Conservation (phyloP, 2,113 vertebrate species). For the Glaucidium brasilianum region DNA sequence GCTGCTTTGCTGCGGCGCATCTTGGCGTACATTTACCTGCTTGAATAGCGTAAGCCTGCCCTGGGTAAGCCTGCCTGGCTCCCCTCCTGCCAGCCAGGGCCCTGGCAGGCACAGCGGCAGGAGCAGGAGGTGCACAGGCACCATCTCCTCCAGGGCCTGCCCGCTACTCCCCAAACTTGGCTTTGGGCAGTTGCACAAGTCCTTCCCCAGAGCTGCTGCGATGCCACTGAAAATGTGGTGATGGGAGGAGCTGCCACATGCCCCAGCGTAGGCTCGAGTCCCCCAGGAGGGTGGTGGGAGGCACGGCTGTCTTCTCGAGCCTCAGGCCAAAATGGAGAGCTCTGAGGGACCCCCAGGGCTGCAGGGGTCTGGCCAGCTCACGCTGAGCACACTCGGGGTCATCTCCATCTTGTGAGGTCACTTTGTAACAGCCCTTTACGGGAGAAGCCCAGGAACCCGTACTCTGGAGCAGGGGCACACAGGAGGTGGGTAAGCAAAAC, state of each 20-base stretch:
- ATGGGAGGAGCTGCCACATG: background rate
- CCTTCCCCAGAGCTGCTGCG: background rate
- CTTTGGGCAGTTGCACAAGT: background rate
- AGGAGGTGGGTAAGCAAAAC: background rate
- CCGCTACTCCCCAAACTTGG: background rate
- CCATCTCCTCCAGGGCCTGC: background rate
- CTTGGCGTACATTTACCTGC: rapidly evolving
- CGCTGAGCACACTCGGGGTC: rapidly evolving
- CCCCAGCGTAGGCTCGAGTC: rapidly evolving
- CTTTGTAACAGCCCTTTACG: background rate
- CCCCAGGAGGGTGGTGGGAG: background rate
- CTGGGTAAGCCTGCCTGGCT: background rate
- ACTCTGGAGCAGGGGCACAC: background rate
- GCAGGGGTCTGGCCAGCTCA: background rate
- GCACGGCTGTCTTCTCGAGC: background rate
- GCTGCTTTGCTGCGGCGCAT: background rate
- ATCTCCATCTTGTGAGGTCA: rapidly evolving
- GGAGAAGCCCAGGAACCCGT: background rate
- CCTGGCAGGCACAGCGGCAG: background rate
- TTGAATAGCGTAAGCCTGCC: background rate
- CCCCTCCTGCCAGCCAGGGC: background rate
- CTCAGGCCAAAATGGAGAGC: rapidly evolving
- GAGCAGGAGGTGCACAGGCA: too few species aligned
- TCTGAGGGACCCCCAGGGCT: background rate
- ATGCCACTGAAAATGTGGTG: background rate